Base-by-base conservation (phyloP, 2,888 invertebrate species). In the Macrosoma leucophasiata region DNA sequence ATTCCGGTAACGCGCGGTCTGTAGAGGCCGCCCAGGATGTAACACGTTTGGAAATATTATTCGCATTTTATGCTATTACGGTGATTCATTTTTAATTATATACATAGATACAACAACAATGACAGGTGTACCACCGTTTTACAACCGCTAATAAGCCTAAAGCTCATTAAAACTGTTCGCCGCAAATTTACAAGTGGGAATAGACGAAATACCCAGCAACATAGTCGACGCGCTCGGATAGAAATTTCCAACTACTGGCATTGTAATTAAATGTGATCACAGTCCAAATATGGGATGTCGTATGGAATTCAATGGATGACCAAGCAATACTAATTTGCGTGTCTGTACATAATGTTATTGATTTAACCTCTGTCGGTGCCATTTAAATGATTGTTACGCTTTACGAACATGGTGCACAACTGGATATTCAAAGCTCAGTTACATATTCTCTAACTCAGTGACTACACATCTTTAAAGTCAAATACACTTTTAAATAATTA, bases 191-290 rank as follows among this genome's bases (percentile, higher is more conserved):
- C 47, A 42, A 46, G 41, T 44, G 39, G 43, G 38, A 46, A 52
- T 46, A 39, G 25, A 35, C 46, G 32, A 29, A 42, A 47, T 43
- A 33, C 40, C 41, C 34, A 32, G 32, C 44, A 42, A 40, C n/a
- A n/a, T n/a, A n/a, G n/a, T n/a, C n/a, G n/a, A 41, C 46, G 34
- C 44, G 33, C 28, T 32, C 22, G 31, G 37, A 56, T 55, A 53
- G 57, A 55, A 61, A 63, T 68, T 59, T 56, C 55, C 43, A 55
- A 44, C 50, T 39, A 47, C 54, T 43, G 50, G 33, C 9, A 23
- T 29, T 13, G 10, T 68, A 65, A 78, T 76, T 68, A 67, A 70
- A 71, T 70, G 64, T 50, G 59, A 60, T 63, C 62, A 63, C 54
- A 58, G 53, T 46, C 33, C 38, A 47, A 57, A 52, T 24, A 43